Percentiles rank a stretch among this genome's conserved stretches.
Conservation (phyloP, 2,888 invertebrate genomes). For the Microplitis deprimator region DNA sequence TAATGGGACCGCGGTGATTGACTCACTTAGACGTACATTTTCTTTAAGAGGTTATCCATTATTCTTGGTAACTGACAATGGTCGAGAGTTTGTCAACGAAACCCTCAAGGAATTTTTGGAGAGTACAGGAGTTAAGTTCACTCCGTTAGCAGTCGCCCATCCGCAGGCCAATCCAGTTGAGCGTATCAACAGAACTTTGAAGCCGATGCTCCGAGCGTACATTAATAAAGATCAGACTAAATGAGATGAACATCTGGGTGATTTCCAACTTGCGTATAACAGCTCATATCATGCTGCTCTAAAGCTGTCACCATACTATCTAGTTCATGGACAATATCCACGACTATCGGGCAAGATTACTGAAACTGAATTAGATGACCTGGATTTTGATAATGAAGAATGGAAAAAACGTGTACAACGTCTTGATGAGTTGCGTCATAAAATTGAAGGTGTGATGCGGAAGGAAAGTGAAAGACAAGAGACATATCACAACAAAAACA, state of each 20-base stretch:
- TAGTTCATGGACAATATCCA: slow-evolving; percentile 36
- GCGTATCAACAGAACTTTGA: slow-evolving; percentile 36
- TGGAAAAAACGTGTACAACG: slow-evolving; percentile 34
- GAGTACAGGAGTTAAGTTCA: not conserved
- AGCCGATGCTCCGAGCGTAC: slow-evolving; percentile 38
- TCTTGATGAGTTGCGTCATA: slow-evolving; percentile 41
- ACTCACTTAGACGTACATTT: slow-evolving; percentile 22
- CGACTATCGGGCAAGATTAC: not conserved
- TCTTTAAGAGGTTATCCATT: slow-evolving; percentile 39
- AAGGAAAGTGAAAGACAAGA: slow-evolving; percentile 17
- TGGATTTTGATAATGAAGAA: not conserved
- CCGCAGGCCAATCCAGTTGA: slow-evolving; percentile 46
- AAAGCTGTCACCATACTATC: slow-evolving; percentile 33
- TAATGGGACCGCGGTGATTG: slow-evolving; percentile 26
- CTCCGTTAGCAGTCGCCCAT: slow-evolving; percentile 29
- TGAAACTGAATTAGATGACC: not conserved
- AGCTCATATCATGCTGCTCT: slow-evolving; percentile 26
- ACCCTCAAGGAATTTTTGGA: slow-evolving; percentile 17
- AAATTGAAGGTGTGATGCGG: slow-evolving; percentile 26
- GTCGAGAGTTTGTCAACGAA: slow-evolving; percentile 44
- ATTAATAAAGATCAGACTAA: slow-evolving; percentile 36
- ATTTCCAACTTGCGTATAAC: slow-evolving; percentile 39
- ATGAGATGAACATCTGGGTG: slow-evolving; percentile 43
- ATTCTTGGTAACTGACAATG: slow-evolving; percentile 42
- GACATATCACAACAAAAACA: slow-evolving; percentile 6